Conservation (phyloP, 30 jellyfish, hydroid and myxozoan species). For the Cassiopea xamachana region DNA sequence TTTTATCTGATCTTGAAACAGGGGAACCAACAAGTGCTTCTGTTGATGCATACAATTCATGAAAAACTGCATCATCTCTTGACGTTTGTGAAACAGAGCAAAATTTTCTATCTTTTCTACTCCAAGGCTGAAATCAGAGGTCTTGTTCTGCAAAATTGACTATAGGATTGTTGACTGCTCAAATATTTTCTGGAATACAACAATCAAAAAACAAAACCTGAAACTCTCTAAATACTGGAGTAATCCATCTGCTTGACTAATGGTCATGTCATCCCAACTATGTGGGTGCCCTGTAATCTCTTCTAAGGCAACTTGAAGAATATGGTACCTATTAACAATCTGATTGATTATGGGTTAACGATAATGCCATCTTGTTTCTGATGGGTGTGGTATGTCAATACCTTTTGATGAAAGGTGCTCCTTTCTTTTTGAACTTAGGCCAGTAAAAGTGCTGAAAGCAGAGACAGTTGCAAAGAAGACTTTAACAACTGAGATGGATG, state of each 20-base stretch:
- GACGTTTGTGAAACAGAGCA: neutral
- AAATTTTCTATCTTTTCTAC: conserved; percentile 13
- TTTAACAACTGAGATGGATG: conserved; percentile 15
- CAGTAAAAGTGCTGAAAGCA: conserved; percentile 51
- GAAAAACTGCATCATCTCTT: conserved; percentile 1
- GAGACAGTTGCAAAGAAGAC: conserved; percentile 69
- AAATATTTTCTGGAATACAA: conserved; percentile 33
- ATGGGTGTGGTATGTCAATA: conserved; percentile 49
- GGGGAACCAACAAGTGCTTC: conserved; percentile 19
- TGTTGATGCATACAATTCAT: neutral
- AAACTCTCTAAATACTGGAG: conserved; percentile 51
- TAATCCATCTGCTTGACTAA: conserved; percentile 45
- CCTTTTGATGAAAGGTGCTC: conserved; percentile 3
- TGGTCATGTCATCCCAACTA: conserved; percentile 51
- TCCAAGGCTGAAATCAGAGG: conserved; percentile 39
- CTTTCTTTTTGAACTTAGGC: conserved; percentile 44
- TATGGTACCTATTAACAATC: conserved; percentile 5
- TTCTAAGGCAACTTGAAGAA: conserved; percentile 5
- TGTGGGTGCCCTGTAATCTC: conserved; percentile 23
- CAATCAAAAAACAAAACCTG: conserved; percentile 36
- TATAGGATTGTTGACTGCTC: conserved; percentile 45
- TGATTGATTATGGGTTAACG: conserved; percentile 31
- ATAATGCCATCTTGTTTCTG: conserved; percentile 66
- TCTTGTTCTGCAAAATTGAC: conserved; percentile 37
- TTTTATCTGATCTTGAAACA: conserved; percentile 3